Conservation (phyloP, 2,888 invertebrate genomes). For the Biston stratarius region DNA sequence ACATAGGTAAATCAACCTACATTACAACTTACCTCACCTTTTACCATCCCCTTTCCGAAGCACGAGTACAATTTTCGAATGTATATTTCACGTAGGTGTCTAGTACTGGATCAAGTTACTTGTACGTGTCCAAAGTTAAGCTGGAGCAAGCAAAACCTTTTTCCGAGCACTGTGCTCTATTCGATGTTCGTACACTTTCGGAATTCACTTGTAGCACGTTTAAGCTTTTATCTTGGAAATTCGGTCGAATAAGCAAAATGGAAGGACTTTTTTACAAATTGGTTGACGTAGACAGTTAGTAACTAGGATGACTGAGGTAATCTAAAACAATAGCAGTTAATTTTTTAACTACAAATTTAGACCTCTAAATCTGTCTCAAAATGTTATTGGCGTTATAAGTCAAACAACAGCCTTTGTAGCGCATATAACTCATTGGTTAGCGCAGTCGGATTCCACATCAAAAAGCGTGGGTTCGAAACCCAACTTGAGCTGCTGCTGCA, state of each 20-base stretch:
- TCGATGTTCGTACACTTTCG: conserved; percentile 6
- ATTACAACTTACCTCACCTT: not conserved
- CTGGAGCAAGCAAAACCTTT: conserved; percentile 20
- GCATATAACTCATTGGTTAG: too few relatives aligned
- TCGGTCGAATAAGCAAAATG: conserved; percentile 5
- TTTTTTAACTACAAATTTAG: too few relatives aligned
- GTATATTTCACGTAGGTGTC: conserved; percentile 8
- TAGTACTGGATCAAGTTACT: conserved; percentile 16
- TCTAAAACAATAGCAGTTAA: too few relatives aligned
- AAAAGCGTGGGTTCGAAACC: too few relatives aligned
- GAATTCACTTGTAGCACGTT: conserved; percentile 16
- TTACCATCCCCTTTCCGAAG: conserved; percentile 1
- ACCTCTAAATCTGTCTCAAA: too few relatives aligned
- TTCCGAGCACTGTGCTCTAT: conserved; percentile 5
- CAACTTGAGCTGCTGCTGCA: too few relatives aligned
- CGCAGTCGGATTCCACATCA: too few relatives aligned
- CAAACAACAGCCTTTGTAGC: too few relatives aligned
- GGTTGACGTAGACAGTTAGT: not conserved
- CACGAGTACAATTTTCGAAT: not conserved
- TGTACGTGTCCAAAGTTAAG: conserved; percentile 12
- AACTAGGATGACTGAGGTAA: too few relatives aligned
- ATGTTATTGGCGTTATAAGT: too few relatives aligned
- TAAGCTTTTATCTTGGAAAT: conserved; percentile 12
- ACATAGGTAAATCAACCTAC: not conserved
- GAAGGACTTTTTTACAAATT: not conserved